Evolutionary conservation across 2,888 invertebrate species (phyloP), one percentile per base, ranked within the genome.

Genomic region (Drosophila neutralis): DNA sequence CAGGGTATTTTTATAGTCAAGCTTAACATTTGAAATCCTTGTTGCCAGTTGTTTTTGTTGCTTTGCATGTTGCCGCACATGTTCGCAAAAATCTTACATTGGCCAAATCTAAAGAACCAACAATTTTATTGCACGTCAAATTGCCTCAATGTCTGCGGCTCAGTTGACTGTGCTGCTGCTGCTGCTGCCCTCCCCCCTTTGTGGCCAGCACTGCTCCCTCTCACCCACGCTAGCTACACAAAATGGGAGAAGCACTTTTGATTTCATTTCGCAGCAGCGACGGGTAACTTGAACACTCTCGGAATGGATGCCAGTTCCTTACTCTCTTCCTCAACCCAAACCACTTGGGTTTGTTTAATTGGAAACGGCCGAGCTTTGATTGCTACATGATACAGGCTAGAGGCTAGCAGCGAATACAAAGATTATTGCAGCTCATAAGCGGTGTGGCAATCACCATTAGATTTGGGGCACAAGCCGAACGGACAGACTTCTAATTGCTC

Each of bases 381-480:
- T 82, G 70, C 79, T 58, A 53, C 64, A 48, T 35, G 15, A 42
- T 57, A 8, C 38, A 11, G 45, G 35, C 18, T n/a, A 2, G 7
- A n/a, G 7, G 27, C 27, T 2, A 13, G 27, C 29, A 29, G n/a
- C 56, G 29, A 40, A 45, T 54, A 51, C 36, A 62, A 80, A 69
- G 70, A 73, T 69, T 69, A 71, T 74, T 58, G 59, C 70, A 69
- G 63, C 76, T 87, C 89, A 83, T 85, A 87, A 89, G 90, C 86
- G 85, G 86, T 85, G 82, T 73, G 59, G 83, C 88, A 85, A 85
- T 85, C 85, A 85, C 73, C 89, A 85, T 85, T 85, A 89, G 69
- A 72, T 63, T 58, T 56, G 48, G 31, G 18, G n/a, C 69, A 62
- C 45, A 27, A 58, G n/a, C 18, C 54, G 4, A 53, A 33, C 58